phyloP scores from a whole-genome alignment of 2,888 invertebrate species.

The Lomographa bimaculata region DNA sequence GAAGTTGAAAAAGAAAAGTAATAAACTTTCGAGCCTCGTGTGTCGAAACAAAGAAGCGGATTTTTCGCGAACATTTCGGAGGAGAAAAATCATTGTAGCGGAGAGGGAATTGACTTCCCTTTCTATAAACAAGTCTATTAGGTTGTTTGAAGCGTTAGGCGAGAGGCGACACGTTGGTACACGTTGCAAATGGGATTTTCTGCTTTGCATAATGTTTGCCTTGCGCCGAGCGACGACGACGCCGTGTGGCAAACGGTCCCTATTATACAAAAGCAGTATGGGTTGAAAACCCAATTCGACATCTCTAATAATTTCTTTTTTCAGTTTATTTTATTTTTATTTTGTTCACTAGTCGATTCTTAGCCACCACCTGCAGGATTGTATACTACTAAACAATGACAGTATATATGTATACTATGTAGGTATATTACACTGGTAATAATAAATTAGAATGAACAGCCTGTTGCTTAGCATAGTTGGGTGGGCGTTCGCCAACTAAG shows the following conservation, averaged over 20 bases:
- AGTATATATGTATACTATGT: too few relatives aligned
- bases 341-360: too few relatives aligned
- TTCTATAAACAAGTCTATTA: constrained; percentile 64
- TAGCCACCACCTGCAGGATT: too few relatives aligned
- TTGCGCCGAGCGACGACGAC: constrained; percentile 31
- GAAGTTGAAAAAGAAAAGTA: constrained; percentile 26
- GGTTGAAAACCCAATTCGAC: background rate
- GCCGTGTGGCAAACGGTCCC: constrained; percentile 29
- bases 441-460: too few relatives aligned
- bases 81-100: constrained; percentile 47
- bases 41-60: constrained; percentile 25
- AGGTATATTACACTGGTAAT: too few relatives aligned
- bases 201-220: constrained; percentile 67
- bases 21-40: constrained; percentile 23
- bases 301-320: too few relatives aligned
- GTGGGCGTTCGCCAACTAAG: too few relatives aligned
- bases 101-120: constrained; percentile 52
- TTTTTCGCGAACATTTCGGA: constrained; percentile 27
- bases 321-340: too few relatives aligned
- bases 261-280: constrained; percentile 15
- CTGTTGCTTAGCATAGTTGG: too few relatives aligned
- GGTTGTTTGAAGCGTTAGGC: constrained; percentile 50
- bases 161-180: constrained; percentile 42
- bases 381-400: too few relatives aligned
- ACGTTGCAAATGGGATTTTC: constrained; percentile 59